Evolutionary conservation across 2,888 invertebrate genomes (phyloP).

Genomic region (Macropis europaea): DNA sequence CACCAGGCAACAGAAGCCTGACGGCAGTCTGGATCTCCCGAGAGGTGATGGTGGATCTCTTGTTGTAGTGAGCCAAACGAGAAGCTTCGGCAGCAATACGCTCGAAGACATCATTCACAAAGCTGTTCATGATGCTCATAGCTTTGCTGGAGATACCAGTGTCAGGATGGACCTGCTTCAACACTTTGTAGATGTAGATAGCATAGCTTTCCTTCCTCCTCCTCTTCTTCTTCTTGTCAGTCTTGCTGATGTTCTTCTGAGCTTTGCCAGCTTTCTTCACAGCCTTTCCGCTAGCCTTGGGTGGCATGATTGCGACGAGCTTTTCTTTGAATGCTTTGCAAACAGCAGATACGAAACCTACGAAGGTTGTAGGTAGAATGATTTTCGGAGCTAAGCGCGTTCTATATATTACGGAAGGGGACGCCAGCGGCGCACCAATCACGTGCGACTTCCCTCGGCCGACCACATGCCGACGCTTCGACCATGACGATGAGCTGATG

Average conservation of each 20-base stretch:
- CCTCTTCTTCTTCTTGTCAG: constrained; percentile 82
- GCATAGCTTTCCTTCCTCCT: constrained; percentile 81
- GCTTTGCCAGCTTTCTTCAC: constrained; percentile 82
- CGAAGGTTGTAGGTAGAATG: not conserved
- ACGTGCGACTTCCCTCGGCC: not conserved
- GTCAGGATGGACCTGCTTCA: constrained; percentile 82
- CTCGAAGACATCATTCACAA: constrained; percentile 69
- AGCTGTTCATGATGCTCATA: constrained; percentile 82
- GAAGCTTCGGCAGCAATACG: constrained; percentile 69
- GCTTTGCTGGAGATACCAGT: constrained; percentile 81
- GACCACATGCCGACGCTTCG: not conserved
- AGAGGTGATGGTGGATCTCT: constrained; percentile 84
- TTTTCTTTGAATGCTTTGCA: too few species aligned
- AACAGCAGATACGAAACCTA: not conserved
- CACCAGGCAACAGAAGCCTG: constrained; percentile 85
- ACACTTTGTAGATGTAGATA: constrained; percentile 81
- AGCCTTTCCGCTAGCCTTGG: constrained; percentile 76
- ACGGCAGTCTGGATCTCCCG: constrained; percentile 87
- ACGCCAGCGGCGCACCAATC: not conserved
- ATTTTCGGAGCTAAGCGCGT: too few species aligned
- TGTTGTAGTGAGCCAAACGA: constrained; percentile 67
- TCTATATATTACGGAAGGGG: not conserved
- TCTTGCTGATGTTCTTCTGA: constrained; percentile 82
- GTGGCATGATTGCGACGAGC: constrained; percentile 65
- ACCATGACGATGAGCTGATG: not conserved